Conservation (phyloP, 1,140 invertebrate genomes). For the Eufriesea mexicana region DNA sequence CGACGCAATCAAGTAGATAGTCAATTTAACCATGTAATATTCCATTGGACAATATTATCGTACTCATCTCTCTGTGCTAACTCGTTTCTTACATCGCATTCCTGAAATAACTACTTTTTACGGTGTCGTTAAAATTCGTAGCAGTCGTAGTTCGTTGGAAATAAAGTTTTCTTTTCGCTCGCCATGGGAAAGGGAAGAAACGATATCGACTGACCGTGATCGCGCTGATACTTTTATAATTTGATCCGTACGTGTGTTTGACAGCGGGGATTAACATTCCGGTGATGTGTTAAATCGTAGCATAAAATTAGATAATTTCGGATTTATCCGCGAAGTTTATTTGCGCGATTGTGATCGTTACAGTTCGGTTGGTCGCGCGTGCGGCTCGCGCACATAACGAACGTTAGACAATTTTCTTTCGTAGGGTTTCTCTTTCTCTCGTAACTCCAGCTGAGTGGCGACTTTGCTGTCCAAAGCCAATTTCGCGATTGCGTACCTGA, state of each 20-base stretch:
- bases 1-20: neutral
- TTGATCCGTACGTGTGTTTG: neutral
- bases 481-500: constrained; percentile 24
- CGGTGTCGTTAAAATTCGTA: constrained; percentile 27
- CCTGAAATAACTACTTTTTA: constrained; percentile 30
- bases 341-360: neutral
- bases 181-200: neutral
- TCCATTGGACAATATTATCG: neutral
- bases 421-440: constrained; percentile 27
- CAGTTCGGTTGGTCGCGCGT: neutral
- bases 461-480: constrained; percentile 24
- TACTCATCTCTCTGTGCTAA: neutral
- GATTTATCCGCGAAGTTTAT: neutral
- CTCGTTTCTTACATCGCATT: neutral
- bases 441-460: constrained; percentile 1
- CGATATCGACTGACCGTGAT: neutral
- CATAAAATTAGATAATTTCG: constrained; percentile 30
- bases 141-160: neutral
- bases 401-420: neutral
- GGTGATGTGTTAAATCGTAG: neutral
- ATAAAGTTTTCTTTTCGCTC: neutral
- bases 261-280: neutral
- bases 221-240: neutral
- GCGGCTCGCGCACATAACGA: neutral
- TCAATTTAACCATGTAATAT: neutral